Conservation (phyloP, 1,140 invertebrate genomes). For the Lithobius niger region DNA sequence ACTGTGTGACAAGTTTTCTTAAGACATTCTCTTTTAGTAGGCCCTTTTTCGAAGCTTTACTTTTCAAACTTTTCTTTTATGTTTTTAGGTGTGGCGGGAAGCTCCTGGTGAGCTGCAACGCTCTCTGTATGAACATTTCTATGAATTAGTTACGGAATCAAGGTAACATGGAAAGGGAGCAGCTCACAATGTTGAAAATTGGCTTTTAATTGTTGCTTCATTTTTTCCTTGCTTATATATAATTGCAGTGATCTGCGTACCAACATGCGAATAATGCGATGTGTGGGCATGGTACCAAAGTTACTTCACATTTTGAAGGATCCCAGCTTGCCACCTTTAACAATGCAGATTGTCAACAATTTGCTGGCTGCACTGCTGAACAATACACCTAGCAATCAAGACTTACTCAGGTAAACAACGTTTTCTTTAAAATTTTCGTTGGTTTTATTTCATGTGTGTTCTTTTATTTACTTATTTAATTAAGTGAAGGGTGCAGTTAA, state of each 20-base stretch:
- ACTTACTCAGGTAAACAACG: slow-evolving; percentile 48
- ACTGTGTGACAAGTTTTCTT: too few species aligned
- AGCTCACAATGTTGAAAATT: too few species aligned
- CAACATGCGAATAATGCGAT: slow-evolving; percentile 75
- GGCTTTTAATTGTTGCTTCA: too few species aligned
- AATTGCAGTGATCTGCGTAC: slow-evolving; percentile 59
- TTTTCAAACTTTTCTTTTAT: too few species aligned
- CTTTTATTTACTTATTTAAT: slow-evolving; percentile 1
- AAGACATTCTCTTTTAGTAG: too few species aligned
- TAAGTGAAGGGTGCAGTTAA: neutral
- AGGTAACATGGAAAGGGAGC: too few species aligned
- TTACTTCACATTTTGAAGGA: slow-evolving; percentile 28
- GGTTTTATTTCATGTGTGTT: slow-evolving; percentile 12
- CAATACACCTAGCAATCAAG: slow-evolving; percentile 58
- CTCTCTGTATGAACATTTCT: slow-evolving; percentile 86
- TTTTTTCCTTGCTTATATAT: too few species aligned
- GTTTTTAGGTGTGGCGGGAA: slow-evolving; percentile 46
- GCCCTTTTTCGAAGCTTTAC: too few species aligned
- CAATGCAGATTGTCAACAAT: slow-evolving; percentile 27
- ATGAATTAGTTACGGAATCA: slow-evolving; percentile 85
- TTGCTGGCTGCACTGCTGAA: slow-evolving; percentile 61
- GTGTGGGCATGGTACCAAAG: slow-evolving; percentile 34
- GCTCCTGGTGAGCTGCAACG: slow-evolving; percentile 62
- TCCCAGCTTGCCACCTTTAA: slow-evolving; percentile 20
- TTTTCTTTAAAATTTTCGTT: slow-evolving; percentile 11